These are phyloP conservation scores for Galeruca laticollis DNA, from an alignment of 2,888 invertebrate genomes.

Conservation along the genomic window DNA sequence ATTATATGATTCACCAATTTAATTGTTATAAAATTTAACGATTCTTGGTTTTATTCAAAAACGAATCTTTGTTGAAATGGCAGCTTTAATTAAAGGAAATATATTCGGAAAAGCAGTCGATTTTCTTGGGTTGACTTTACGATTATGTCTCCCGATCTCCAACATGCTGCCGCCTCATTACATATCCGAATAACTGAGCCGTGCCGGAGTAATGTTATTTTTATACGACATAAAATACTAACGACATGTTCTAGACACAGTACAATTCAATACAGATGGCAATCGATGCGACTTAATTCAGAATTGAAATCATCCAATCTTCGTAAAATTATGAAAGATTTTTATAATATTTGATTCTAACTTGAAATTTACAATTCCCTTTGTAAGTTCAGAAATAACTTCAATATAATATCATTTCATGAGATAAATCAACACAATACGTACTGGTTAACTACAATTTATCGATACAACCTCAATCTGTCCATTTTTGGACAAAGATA, in stretches of 20 bases:
- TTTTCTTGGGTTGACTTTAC: slow-evolving; percentile 57
- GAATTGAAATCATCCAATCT: background rate
- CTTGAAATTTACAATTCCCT: too few species aligned
- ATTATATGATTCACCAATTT: too few species aligned
- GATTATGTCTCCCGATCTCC: slow-evolving; percentile 56
- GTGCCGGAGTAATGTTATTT: slow-evolving; percentile 61
- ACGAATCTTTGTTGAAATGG: slow-evolving; percentile 3
- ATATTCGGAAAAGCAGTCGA: slow-evolving; percentile 55
- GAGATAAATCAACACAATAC: too few species aligned
- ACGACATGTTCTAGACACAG: slow-evolving; percentile 54
- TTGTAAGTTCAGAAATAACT: too few species aligned
- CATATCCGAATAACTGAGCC: slow-evolving; percentile 62
- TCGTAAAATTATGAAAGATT: background rate
- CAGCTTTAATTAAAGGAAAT: slow-evolving; percentile 57
- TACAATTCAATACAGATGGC: slow-evolving; percentile 2
- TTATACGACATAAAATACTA: slow-evolving; percentile 63
- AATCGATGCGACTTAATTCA: background rate
- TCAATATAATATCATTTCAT: too few species aligned
- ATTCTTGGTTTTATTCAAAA: background rate
- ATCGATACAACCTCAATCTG: too few species aligned
- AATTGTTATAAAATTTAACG: background rate
- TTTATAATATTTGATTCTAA: too few species aligned
- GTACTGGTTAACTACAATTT: too few species aligned
- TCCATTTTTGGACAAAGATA: too few species aligned
- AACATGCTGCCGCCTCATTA: slow-evolving; percentile 62